Conservation (phyloP, 2,113 vertebrate genomes). For the Scortum barcoo region DNA sequence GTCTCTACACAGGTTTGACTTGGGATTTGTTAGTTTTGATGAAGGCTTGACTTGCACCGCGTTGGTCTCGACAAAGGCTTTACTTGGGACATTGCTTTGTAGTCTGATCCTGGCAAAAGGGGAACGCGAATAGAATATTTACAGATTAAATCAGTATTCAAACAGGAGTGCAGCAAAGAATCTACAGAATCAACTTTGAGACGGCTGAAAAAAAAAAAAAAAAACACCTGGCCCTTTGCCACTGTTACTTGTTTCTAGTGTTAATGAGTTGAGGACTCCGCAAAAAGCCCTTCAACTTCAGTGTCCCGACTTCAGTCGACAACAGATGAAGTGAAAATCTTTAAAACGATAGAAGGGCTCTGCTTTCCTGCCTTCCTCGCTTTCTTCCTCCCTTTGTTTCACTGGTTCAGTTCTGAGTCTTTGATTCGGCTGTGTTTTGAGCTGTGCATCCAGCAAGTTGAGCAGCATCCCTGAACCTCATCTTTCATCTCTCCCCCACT, state of each 20-base stretch:
- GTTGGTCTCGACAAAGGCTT: neutral
- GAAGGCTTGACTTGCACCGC: neutral
- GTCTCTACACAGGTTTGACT: neutral
- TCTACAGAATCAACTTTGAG: constrained; percentile 3
- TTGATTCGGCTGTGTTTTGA: constrained; percentile 54
- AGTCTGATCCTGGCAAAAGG: neutral
- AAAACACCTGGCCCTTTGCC: neutral
- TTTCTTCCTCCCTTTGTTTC: constrained; percentile 36
- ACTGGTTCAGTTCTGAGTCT: constrained; percentile 20
- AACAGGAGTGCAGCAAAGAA: neutral
- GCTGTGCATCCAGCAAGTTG: constrained; percentile 26
- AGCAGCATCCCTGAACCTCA: constrained; percentile 35
- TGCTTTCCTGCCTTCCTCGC: neutral
- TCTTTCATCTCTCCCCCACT: constrained; percentile 52
- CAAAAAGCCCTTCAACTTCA: constrained; percentile 21
- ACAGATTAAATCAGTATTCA: neutral
- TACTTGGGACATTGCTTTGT: neutral
- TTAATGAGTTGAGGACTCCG: constrained; percentile 34
- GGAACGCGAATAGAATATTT: neutral
- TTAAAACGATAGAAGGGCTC: constrained; percentile 13
- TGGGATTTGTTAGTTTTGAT: neutral
- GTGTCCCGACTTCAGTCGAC: constrained; percentile 11
- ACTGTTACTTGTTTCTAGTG: constrained; percentile 29
- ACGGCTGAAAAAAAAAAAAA: neutral
- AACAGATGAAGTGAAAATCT: constrained; percentile 7